These are phyloP conservation scores for Phoronis australis DNA, from an alignment of 2,888 invertebrate genomes.

Conservation along the genomic window DNA sequence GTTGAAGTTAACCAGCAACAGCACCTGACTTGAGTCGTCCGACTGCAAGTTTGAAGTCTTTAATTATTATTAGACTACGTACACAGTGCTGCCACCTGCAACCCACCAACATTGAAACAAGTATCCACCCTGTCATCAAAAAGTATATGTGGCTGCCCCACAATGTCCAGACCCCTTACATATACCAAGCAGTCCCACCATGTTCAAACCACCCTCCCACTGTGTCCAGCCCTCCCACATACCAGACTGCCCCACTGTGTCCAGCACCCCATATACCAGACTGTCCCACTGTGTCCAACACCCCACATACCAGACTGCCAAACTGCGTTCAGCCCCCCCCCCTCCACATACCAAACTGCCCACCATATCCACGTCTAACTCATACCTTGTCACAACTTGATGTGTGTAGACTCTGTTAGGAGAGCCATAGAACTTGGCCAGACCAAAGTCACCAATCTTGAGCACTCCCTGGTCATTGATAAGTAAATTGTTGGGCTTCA, in stretches of 20 bases:
- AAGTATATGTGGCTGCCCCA: neutral
- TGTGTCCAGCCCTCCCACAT: no score
- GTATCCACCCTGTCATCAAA: neutral
- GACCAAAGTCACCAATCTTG: slow-evolving; percentile 98
- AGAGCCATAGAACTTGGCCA: slow-evolving; percentile 95
- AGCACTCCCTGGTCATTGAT: slow-evolving; percentile 86
- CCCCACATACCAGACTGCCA: neutral
- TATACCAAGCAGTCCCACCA: no score
- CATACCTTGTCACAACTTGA: slow-evolving; percentile 87
- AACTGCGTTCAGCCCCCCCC: neutral
- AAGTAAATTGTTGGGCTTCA: slow-evolving; percentile 97
- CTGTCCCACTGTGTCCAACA: no score
- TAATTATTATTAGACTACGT: neutral
- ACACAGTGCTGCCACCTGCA: neutral
- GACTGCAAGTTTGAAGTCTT: neutral
- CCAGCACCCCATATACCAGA: no score
- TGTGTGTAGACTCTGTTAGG: slow-evolving; percentile 94
- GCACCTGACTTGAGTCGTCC: neutral
- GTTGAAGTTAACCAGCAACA: neutral
- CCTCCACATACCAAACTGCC: neutral
- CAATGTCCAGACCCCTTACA: neutral
- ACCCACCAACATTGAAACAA: neutral
- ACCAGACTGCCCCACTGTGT: no score
- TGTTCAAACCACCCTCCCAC: no score
- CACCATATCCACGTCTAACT: neutral